phyloP scores from a whole-genome alignment of 23 tunicate genomes.

The Ascidia mentula region DNA sequence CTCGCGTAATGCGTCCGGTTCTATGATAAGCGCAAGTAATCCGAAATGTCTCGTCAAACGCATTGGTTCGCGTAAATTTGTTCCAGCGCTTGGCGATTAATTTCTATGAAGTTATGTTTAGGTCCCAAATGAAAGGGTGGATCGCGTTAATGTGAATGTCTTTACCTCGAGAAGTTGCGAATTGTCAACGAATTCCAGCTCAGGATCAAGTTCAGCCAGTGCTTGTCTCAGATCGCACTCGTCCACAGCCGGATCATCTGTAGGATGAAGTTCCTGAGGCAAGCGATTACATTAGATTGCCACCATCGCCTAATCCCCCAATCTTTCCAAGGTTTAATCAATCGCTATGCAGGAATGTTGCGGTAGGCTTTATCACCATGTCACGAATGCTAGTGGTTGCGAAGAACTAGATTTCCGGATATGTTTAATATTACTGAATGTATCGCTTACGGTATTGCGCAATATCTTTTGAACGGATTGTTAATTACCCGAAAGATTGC shows the following conservation, averaged over 20 bases:
- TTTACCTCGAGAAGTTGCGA: constrained; percentile 31
- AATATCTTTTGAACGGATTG: not conserved
- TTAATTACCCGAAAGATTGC: constrained; percentile 37
- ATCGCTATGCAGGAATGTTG: too few relatives aligned
- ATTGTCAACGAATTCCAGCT: constrained; percentile 24
- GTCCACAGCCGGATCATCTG: constrained; percentile 38
- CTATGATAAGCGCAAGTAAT: not conserved
- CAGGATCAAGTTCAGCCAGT: constrained; percentile 32
- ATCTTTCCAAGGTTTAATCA: too few relatives aligned
- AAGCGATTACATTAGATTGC: too few relatives aligned
- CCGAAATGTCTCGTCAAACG: not conserved
- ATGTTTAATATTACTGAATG: too few relatives aligned
- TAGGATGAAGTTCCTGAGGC: constrained; percentile 59
- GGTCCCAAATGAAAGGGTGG: too few relatives aligned
- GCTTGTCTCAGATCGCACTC: constrained; percentile 57
- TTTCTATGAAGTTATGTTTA: too few relatives aligned
- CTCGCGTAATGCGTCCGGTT: not conserved
- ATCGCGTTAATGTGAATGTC: too few relatives aligned
- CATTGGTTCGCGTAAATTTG: not conserved
- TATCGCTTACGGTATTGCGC: not conserved
- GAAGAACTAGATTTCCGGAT: too few relatives aligned
- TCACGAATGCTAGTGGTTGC: too few relatives aligned
- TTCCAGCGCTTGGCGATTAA: not conserved
- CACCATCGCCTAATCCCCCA: too few relatives aligned
- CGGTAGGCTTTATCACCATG: too few relatives aligned